Percentiles rank a stretch among this genome's conserved stretches.
Evolutionary conservation across 2,113 vertebrate species (phyloP).

Genomic region (Menura novaehollandiae): DNA sequence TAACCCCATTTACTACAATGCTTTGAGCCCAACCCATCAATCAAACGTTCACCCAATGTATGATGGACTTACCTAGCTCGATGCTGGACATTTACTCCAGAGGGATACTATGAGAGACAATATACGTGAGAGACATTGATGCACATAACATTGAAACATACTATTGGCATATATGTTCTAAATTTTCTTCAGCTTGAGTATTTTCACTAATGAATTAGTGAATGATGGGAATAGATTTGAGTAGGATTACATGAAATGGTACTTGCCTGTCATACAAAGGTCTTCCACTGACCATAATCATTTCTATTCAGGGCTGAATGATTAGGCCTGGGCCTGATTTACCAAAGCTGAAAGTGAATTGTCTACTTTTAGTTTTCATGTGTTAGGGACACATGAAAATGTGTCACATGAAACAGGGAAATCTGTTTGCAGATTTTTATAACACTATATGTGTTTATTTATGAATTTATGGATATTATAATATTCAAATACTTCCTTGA

Average conservation of each 20-base stretch:
- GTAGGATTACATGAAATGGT: background rate
- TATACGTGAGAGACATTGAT: background rate
- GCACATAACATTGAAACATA: background rate
- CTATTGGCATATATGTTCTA: background rate
- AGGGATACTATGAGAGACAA: background rate
- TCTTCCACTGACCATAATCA: background rate
- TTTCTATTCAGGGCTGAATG: background rate
- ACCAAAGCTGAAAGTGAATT: background rate
- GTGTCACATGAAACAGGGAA: too few species aligned
- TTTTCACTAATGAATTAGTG: background rate
- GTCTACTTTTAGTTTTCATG: background rate
- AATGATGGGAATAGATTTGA: background rate
- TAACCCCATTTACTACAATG: background rate
- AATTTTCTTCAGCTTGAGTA: background rate
- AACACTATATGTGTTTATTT: background rate
- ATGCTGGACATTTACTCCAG: background rate
- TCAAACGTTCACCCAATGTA: background rate
- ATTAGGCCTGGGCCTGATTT: background rate
- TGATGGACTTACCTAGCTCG: background rate
- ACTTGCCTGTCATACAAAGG: background rate
- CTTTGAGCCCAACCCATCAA: background rate
- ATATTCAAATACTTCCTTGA: background rate
- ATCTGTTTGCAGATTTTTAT: background rate
- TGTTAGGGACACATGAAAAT: too few species aligned
- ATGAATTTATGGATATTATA: background rate